Percentiles rank a stretch among this genome's conserved stretches.
These are phyloP conservation scores for Sebastes hubbsi DNA, from an alignment of 2,797 vertebrate species.

Conservation along the genomic window DNA sequence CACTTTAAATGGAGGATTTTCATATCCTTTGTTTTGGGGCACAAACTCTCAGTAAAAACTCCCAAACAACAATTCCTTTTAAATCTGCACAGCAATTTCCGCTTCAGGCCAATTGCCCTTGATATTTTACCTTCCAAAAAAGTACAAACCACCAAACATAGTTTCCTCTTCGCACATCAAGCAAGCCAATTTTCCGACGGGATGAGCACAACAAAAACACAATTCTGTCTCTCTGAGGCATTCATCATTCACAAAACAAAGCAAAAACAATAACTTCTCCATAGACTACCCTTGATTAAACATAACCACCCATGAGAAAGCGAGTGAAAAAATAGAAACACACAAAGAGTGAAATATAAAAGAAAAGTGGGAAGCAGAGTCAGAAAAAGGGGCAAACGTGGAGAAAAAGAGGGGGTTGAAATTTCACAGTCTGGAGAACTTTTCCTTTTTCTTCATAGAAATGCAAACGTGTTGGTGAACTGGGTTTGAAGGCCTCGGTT, in stretches of 20 bases:
- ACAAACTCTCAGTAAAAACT: background rate
- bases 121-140: conserved; percentile 36
- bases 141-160: conserved; percentile 30
- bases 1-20: conserved; percentile 8
- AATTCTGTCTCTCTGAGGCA: conserved; percentile 9
- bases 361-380: background rate
- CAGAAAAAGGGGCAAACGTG: background rate
- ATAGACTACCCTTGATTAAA: conserved; percentile 9
- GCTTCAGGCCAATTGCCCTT: background rate
- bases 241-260: conserved; percentile 6
- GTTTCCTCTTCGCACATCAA: conserved; percentile 27
- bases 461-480: conserved; percentile 28
- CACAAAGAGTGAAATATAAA: background rate
- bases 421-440: background rate
- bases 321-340: background rate
- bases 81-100: conserved; percentile 3
- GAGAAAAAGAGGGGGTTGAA: background rate
- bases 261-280: background rate
- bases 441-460: conserved; percentile 19
- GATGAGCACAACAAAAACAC: conserved; percentile 20
- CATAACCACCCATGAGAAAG: conserved; percentile 12
- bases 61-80: conserved; percentile 10
- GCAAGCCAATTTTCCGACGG: conserved; percentile 1
- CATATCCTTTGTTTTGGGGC: background rate
- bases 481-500: background rate